Conservation (phyloP, 2,113 vertebrate species). For the Cebidichthys violaceus region DNA sequence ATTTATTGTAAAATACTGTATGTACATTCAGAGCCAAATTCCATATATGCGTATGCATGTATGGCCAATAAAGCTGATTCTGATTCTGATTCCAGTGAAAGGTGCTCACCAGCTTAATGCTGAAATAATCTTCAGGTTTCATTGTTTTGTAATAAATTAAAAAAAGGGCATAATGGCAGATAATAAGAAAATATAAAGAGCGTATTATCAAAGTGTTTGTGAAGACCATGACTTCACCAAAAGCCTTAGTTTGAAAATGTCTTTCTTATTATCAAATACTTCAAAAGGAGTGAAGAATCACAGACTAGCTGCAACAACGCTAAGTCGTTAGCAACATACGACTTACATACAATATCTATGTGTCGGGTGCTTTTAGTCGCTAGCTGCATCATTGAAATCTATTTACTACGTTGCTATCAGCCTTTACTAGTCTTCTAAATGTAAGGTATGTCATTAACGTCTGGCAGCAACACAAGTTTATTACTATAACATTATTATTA, state of each 20-base stretch:
- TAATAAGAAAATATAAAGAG: background rate
- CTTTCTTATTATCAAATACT: background rate
- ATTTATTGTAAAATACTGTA: no score
- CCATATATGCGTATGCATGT: no score
- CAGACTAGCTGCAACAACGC: background rate
- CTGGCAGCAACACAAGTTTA: background rate
- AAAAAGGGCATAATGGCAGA: background rate
- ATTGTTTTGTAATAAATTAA: background rate
- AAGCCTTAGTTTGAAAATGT: background rate
- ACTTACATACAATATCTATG: background rate
- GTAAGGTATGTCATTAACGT: background rate
- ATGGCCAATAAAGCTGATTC: no score
- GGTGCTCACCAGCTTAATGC: background rate
- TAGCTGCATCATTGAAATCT: background rate
- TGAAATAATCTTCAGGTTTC: background rate
- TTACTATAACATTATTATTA: background rate
- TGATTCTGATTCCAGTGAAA: background rate
- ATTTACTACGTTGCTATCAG: background rate
- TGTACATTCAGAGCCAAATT: no score
- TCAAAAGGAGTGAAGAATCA: background rate
- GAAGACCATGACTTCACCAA: background rate
- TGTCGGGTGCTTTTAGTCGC: background rate
- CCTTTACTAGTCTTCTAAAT: background rate
- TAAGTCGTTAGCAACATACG: background rate
- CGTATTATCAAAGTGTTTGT: background rate